Evolutionary conservation across 2,797 vertebrate species (phyloP).

Genomic region (Hozukius guyotensis): DNA sequence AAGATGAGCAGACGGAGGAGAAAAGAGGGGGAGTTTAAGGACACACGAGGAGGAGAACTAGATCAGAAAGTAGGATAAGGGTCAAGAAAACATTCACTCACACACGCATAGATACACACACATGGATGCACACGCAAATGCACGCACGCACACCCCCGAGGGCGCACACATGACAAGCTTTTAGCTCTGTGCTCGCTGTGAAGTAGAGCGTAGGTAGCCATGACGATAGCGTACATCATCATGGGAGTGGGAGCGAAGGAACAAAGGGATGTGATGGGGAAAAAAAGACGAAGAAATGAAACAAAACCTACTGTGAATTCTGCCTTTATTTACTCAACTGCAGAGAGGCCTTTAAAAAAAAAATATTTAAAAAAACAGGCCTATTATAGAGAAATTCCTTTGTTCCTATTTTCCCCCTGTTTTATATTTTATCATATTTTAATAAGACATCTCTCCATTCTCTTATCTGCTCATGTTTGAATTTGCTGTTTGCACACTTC

Average conservation of each 20-base stretch:
- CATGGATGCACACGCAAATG: constrained; percentile 16
- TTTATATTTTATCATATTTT: not conserved
- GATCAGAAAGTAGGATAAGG: not conserved
- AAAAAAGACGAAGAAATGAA: not conserved
- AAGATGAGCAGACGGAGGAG: constrained; percentile 6
- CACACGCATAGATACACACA: constrained; percentile 4
- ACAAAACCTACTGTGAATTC: not conserved
- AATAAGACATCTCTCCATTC: not conserved
- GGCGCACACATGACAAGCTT: not conserved
- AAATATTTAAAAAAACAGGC: not conserved
- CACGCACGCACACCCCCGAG: constrained; percentile 4
- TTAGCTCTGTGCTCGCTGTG: constrained; percentile 17
- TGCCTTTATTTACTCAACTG: not conserved
- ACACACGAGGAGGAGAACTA: not conserved
- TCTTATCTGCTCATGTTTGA: not conserved
- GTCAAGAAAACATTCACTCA: constrained; percentile 17
- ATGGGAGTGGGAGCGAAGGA: constrained; percentile 8
- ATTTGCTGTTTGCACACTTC: not conserved
- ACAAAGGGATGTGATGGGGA: not conserved
- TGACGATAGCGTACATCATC: constrained; percentile 4
- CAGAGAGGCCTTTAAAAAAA: not conserved
- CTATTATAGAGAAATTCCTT: not conserved
- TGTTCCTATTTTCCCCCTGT: not conserved
- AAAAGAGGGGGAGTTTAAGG: not conserved
- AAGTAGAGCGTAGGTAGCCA: constrained; percentile 46